Evolutionary conservation across 1,140 invertebrate species (phyloP).

Genomic region (Sarcophaga bullata): DNA sequence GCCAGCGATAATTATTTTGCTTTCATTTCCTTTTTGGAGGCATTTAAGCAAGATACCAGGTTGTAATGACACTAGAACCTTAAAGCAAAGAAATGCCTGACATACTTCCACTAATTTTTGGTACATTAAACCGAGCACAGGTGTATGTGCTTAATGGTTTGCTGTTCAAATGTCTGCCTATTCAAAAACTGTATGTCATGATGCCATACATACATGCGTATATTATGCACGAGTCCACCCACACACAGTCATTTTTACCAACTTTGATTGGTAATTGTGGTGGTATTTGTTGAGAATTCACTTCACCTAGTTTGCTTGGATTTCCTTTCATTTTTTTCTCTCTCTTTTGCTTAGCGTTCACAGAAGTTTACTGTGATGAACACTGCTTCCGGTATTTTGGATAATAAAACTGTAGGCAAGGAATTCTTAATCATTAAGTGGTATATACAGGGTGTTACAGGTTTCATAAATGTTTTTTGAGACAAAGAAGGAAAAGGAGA

Average conservation of each 20-base stretch:
- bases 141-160: no score
- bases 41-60: neutral
- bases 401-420: no score
- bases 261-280: conserved; percentile 1
- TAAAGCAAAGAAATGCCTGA: neutral
- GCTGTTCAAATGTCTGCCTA: no score
- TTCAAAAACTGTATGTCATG: no score
- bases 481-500: no score
- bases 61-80: neutral
- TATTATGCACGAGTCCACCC: no score
- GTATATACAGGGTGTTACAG: no score
- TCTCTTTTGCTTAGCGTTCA: neutral
- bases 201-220: no score
- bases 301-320: neutral
- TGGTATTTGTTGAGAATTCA: neutral
- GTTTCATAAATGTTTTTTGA: no score
- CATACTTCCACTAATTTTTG: neutral
- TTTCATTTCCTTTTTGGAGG: neutral
- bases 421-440: no score
- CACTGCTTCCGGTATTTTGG: neutral
- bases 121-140: neutral
- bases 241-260: neutral
- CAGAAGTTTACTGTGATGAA: neutral
- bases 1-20: neutral
- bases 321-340: neutral